A percentile compares a stretch with the other conserved stretches of the same genome.
Evolutionary conservation across 2,797 vertebrate genomes (phyloP).

Genomic region (Enteromius viviparus): DNA sequence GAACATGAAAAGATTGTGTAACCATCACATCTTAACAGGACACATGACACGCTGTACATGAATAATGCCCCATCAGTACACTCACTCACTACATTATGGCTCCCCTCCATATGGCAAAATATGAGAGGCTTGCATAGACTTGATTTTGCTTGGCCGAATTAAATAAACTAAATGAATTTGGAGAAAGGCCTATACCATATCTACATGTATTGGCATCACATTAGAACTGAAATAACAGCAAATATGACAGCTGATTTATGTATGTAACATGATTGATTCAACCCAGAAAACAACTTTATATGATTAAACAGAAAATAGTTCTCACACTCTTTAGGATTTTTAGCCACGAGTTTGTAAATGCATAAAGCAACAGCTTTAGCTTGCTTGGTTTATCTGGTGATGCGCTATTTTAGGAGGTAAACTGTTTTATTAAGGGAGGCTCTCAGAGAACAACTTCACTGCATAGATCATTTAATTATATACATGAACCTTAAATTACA

Average conservation of each 20-base stretch:
- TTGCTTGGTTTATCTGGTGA: background rate
- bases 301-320: background rate
- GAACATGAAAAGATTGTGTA: slow-evolving; percentile 49
- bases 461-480: slow-evolving; percentile 40
- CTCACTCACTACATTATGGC: slow-evolving; percentile 6
- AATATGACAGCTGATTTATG: background rate
- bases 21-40: slow-evolving; percentile 39
- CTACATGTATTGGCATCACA: background rate
- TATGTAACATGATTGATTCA: background rate
- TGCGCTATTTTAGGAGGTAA: background rate
- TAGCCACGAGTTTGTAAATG: background rate
- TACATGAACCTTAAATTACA: slow-evolving; percentile 10
- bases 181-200: slow-evolving; percentile 14
- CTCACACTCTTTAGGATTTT: background rate
- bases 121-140: slow-evolving; percentile 43
- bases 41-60: slow-evolving; percentile 20
- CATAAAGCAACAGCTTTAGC: background rate
- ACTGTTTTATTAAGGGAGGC: background rate
- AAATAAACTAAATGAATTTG: background rate
- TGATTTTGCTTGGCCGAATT: slow-evolving; percentile 20
- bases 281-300: background rate
- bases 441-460: slow-evolving; percentile 33
- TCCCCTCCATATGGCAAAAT: slow-evolving; percentile 19
- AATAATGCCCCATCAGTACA: slow-evolving; percentile 25
- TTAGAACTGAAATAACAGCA: background rate